phyloP scores from a whole-genome alignment of 2,888 invertebrate genomes.

The Polietes domitor region DNA sequence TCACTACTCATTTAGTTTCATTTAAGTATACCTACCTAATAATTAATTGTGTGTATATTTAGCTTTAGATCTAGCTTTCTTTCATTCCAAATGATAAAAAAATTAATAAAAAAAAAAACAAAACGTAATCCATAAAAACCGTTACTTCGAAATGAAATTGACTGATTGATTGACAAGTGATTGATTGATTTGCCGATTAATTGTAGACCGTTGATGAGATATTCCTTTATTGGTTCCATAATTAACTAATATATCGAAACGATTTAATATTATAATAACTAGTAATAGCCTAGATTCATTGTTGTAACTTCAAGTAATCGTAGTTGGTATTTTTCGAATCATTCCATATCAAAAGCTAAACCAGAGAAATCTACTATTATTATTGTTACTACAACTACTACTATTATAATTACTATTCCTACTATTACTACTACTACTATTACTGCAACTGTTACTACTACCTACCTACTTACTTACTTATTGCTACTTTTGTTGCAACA shows the following conservation, averaged over 20 bases:
- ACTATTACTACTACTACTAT: background rate
- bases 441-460: background rate
- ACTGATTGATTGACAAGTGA: slow-evolving; percentile 48
- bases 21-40: slow-evolving; percentile 63
- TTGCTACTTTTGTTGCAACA: slow-evolving; percentile 36
- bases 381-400: slow-evolving; percentile 9
- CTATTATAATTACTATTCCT: background rate
- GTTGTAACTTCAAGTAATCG: slow-evolving; percentile 74
- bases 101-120: slow-evolving; percentile 25
- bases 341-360: slow-evolving; percentile 64
- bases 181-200: slow-evolving; percentile 42
- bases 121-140: slow-evolving; percentile 34
- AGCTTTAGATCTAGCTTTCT: slow-evolving; percentile 72
- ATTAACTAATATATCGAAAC: slow-evolving; percentile 31
- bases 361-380: slow-evolving; percentile 58
- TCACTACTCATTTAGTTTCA: slow-evolving; percentile 71
- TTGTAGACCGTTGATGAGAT: slow-evolving; percentile 50
- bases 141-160: slow-evolving; percentile 22
- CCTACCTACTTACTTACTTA: slow-evolving; percentile 40
- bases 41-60: slow-evolving; percentile 75
- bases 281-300: slow-evolving; percentile 62
- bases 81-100: background rate
- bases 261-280: slow-evolving; percentile 25
- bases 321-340: slow-evolving; percentile 68
- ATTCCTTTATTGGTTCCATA: slow-evolving; percentile 33